Conservation (phyloP, 2,888 invertebrate species). For the Eretmocerus hayati region DNA sequence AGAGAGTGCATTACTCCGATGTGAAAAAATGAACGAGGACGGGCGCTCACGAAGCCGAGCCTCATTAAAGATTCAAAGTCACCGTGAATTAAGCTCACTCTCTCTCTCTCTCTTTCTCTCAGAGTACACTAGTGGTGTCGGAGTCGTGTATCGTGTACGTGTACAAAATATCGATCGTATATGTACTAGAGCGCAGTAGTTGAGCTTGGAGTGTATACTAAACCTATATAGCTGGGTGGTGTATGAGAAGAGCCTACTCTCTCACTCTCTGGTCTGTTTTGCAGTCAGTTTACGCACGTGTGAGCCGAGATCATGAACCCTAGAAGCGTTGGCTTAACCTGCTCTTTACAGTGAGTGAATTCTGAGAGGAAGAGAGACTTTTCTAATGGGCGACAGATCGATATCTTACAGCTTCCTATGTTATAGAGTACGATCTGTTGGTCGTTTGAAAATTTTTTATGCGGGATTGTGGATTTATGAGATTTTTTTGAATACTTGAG, state of each 20-base stretch:
- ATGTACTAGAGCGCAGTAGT: too few species aligned
- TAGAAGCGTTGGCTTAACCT: constrained; percentile 23
- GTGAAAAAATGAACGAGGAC: too few species aligned
- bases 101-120: neutral
- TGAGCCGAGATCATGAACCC: neutral
- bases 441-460: too few species aligned
- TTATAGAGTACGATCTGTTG: too few species aligned
- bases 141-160: neutral
- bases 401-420: too few species aligned
- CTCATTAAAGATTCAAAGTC: constrained; percentile 2
- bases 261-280: neutral
- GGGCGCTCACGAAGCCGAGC: too few species aligned
- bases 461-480: too few species aligned
- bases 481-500: too few species aligned
- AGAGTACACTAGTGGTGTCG: neutral
- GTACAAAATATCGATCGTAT: neutral
- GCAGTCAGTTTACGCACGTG: neutral
- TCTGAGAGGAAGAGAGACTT: constrained; percentile 14
- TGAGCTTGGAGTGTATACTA: too few species aligned
- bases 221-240: too few species aligned
- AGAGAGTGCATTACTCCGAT: too few species aligned
- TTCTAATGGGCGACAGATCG: constrained; percentile 24
- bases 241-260: too few species aligned
- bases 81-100: neutral
- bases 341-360: constrained; percentile 24